Percentiles rank a stretch among this genome's conserved stretches.
Evolutionary conservation across 2,797 vertebrate genomes (phyloP).

Genomic region (Podarcis siculus): DNA sequence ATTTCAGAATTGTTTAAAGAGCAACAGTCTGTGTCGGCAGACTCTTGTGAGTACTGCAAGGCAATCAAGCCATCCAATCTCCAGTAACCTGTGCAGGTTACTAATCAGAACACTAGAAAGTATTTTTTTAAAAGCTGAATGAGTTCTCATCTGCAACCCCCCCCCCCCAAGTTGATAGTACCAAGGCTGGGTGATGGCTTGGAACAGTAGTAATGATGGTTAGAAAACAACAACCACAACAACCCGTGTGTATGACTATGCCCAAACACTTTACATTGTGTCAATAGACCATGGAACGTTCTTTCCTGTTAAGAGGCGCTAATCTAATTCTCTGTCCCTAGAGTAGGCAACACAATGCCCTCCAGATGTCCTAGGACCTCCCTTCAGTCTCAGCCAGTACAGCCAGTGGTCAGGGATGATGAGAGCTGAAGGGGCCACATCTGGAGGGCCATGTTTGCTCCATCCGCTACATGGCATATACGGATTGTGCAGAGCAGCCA

Average conservation of each 20-base stretch:
- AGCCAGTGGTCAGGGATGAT: too few relatives aligned
- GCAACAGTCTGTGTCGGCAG: not conserved
- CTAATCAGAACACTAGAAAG: not conserved
- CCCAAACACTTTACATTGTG: not conserved
- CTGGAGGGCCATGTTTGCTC: not conserved
- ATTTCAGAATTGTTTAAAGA: constrained; percentile 52
- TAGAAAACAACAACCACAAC: too few relatives aligned
- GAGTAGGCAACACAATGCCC: too few relatives aligned
- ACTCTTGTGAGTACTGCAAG: constrained; percentile 24
- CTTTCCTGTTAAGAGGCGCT: not conserved
- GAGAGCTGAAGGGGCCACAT: too few relatives aligned
- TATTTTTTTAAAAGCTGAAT: constrained; percentile 16
- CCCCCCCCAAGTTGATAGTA: not conserved
- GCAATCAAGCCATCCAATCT: constrained; percentile 31
- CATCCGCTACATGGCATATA: not conserved
- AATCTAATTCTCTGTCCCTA: not conserved
- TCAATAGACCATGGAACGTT: not conserved
- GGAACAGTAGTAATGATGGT: not conserved
- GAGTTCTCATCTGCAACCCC: not conserved
- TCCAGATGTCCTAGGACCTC: too few relatives aligned
- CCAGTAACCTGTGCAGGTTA: constrained; percentile 14
- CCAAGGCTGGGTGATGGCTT: not conserved
- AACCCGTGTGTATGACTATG: too few relatives aligned
- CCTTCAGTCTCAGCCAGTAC: too few relatives aligned
- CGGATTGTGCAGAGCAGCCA: not conserved